Conservation (phyloP, 2,888 invertebrate genomes). For the Byasa hedistus region DNA sequence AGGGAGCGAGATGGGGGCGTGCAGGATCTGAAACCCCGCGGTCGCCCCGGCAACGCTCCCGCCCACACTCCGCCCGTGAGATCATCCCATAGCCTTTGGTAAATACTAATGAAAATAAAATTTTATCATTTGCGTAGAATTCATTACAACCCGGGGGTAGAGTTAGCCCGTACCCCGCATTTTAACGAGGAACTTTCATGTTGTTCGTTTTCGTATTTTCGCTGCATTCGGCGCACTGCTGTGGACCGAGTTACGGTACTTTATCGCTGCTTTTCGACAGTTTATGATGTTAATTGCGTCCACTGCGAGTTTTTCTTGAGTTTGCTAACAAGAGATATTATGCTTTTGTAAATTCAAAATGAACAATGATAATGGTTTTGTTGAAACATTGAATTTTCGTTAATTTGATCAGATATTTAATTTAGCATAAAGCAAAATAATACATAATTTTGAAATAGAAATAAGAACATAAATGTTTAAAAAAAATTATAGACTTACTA, state of each 20-base stretch:
- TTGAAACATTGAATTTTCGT: neutral
- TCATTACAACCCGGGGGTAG: conserved; percentile 66
- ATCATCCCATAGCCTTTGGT: conserved; percentile 65
- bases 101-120: conserved; percentile 71
- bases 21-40: conserved; percentile 57
- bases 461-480: too few relatives aligned
- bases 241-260: conserved; percentile 3
- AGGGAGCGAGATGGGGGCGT: conserved; percentile 69
- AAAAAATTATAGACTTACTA: too few relatives aligned
- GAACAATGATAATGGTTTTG: neutral
- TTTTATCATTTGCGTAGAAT: conserved; percentile 69
- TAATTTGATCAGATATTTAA: too few relatives aligned
- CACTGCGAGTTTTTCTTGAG: conserved; percentile 5
- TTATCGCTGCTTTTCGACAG: conserved; percentile 10
- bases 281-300: conserved; percentile 11
- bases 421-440: too few relatives aligned
- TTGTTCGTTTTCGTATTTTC: conserved; percentile 34
- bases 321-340: conserved; percentile 3
- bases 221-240: conserved; percentile 44
- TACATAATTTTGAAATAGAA: too few relatives aligned
- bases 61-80: conserved; percentile 65
- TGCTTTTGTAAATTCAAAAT: neutral
- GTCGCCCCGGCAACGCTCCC: conserved; percentile 71
- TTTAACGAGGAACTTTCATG: conserved; percentile 58
- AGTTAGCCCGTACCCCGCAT: conserved; percentile 42